Evolutionary conservation across 2,113 vertebrate genomes (phyloP), one percentile per base, ranked within the genome.

Genomic region (Zosterops lateralis): DNA sequence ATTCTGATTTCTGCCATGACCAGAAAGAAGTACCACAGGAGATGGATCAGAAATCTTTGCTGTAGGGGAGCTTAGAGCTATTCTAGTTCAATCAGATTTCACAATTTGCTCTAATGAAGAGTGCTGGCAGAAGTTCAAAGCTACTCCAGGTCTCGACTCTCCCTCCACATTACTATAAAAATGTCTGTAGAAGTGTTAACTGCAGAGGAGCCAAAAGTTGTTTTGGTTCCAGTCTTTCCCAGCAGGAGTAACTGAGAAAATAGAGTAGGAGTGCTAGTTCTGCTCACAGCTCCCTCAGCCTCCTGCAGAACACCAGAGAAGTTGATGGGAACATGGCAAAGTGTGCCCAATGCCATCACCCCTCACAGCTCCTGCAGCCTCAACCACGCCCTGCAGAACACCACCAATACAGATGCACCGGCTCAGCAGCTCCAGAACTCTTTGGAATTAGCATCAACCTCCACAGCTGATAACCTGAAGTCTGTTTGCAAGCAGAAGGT

Each of bases 401-500:
- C 56, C 11, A 21, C 38, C 2, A 26, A 58, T 42, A 90, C 54
- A 77, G 77, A 92, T 65, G 67, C 79, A 82, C 58, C 6, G 7
- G 84, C 61, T 90, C 64, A 70, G 84, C 45, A 90, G 92, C 75
- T 92, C 76, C 95, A 78, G 67, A 91, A 96, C 80, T 87, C 84
- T 85, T 96, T 44, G 29, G 92, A 96, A 96, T 95, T 81, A 95
- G 87, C 91, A 97, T 82, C 84, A 96, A 60, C 71, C 93, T 96
- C 91, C 22, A n/a, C 90, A 90, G 84, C 79, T 89, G 97, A 96
- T 97, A 96, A 97, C 93, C 88, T 28, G 12, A 96, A 28, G 79
- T 94, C 89, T 95, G 95, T 87, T 78, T 87, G 93, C 86, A 97
- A 70, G 94, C 94, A 97, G 95, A 96, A 97, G 85, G 78, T 95